Evolutionary conservation across 2,888 invertebrate genomes (phyloP), one percentile per base, ranked within the genome.

Genomic region (Cephus runcator): DNA sequence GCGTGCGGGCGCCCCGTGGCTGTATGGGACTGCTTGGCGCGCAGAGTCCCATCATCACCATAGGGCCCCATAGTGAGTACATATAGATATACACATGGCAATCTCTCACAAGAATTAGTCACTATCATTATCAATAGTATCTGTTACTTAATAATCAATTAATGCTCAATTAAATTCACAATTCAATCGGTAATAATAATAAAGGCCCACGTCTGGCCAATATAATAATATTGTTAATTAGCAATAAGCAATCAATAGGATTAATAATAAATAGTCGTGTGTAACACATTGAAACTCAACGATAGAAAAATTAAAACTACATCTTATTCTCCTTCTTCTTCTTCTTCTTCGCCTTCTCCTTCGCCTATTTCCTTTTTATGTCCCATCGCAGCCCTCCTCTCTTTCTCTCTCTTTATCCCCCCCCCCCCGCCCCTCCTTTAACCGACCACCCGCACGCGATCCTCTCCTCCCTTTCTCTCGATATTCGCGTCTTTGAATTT

Each of bases 61-160:
- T 88, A 87, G 88, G 86, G 86, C 86, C 85, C 87, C 85, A 85
- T 89, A 90, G 90, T 89, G 90, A 90, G 88, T 90, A 90, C 89
- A 90, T 90, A 90, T 90, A 90, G 90, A 90, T 90, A 90, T 90
- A 90, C 90, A 90, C 90, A 90, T 90, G 90, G 90, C 90, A 90
- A 90, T 90, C 89, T 90, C 90, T 90, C 90, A 90, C 90, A 90
- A 90, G 89, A 90, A 90, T 90, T 90, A 90, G 87, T 90, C 89
- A 85, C 90, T 90, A 90, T 90, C 88, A 85, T 90, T 90, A 89
- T 90, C 88, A 88, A 88, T 90, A 90, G 88, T 90, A 88, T 89
- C 89, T 85, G 86, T 87, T 90, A 84, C 89, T 89, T 89, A 89
- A 88, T 90, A 90, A 85, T 89, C 87, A 88, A 89, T 89, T 85